Conservation (phyloP, 2,888 invertebrate species). For the Callimorpha dominula region DNA sequence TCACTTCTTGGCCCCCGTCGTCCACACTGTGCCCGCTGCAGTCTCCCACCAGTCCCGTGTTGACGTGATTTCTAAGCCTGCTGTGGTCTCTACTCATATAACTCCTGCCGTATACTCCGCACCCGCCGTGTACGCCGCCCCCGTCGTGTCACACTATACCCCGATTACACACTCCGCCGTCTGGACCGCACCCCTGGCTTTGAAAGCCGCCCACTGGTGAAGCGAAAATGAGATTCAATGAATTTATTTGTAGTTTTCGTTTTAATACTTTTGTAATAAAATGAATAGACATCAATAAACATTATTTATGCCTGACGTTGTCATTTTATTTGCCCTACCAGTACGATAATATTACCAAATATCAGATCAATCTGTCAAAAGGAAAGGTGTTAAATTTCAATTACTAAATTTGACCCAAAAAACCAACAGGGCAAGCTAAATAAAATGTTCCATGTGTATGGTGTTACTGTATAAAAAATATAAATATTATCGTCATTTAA, state of each 20-base stretch:
- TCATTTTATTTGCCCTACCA: slow-evolving; percentile 21
- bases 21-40: slow-evolving; percentile 69
- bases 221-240: slow-evolving; percentile 66
- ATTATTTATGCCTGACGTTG: slow-evolving; percentile 54
- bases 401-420: no score
- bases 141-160: slow-evolving; percentile 63
- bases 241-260: slow-evolving; percentile 75
- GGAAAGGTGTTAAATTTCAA: no score
- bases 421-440: no score
- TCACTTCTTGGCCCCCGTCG: slow-evolving; percentile 58
- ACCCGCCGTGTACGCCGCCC: slow-evolving; percentile 66
- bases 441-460: no score
- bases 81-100: slow-evolving; percentile 55
- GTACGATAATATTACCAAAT: no score
- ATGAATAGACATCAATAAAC: slow-evolving; percentile 74
- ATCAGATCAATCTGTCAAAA: no score
- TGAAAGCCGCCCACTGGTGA: slow-evolving; percentile 68
- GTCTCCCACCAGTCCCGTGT: slow-evolving; percentile 83
- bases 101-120: slow-evolving; percentile 56
- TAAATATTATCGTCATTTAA: no score
- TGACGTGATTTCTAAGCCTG: slow-evolving; percentile 66
- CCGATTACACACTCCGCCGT: slow-evolving; percentile 69
- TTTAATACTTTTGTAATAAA: slow-evolving; percentile 58
- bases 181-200: slow-evolving; percentile 66
- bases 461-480: no score